A percentile compares a stretch with the other conserved stretches of the same genome.
Evolutionary conservation across 1,140 invertebrate species (phyloP).

Genomic region (Gerris buenoi): DNA sequence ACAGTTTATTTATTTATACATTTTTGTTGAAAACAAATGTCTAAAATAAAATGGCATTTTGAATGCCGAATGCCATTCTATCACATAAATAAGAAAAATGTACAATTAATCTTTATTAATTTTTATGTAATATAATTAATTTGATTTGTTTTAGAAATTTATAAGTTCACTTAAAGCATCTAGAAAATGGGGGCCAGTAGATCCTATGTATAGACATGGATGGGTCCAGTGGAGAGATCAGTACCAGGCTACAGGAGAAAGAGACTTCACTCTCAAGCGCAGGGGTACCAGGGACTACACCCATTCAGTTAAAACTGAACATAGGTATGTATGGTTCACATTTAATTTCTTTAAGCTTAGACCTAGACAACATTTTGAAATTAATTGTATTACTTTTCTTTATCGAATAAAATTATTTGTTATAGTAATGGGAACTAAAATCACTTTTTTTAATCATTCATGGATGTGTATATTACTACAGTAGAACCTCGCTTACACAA

Average conservation of each 20-base stretch:
- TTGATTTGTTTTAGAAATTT: constrained; percentile 35
- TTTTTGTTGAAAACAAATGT: too few species aligned
- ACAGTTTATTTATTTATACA: too few species aligned
- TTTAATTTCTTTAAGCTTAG: not conserved
- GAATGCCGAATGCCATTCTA: too few species aligned
- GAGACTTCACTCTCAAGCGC: constrained; percentile 41
- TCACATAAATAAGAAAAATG: too few species aligned
- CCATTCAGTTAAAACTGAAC: constrained; percentile 34
- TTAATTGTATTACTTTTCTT: not conserved
- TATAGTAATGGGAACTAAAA: too few species aligned
- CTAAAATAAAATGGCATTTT: too few species aligned
- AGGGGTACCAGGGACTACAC: constrained; percentile 42
- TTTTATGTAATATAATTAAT: not conserved
- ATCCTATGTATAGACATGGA: constrained; percentile 42
- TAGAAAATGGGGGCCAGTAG: constrained; percentile 42
- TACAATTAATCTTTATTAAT: constrained; percentile 6
- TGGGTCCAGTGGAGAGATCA: constrained; percentile 35
- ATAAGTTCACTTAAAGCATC: constrained; percentile 38
- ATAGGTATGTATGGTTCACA: constrained; percentile 4
- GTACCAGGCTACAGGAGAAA: constrained; percentile 30
- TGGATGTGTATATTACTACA: not conserved
- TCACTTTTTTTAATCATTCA: not conserved
- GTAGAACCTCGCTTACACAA: too few species aligned
- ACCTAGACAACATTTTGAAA: not conserved
- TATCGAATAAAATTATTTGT: not conserved